These are phyloP conservation scores for Desmodus rotundus DNA, from an alignment of 2,113 vertebrate genomes.

Conservation along the genomic window DNA sequence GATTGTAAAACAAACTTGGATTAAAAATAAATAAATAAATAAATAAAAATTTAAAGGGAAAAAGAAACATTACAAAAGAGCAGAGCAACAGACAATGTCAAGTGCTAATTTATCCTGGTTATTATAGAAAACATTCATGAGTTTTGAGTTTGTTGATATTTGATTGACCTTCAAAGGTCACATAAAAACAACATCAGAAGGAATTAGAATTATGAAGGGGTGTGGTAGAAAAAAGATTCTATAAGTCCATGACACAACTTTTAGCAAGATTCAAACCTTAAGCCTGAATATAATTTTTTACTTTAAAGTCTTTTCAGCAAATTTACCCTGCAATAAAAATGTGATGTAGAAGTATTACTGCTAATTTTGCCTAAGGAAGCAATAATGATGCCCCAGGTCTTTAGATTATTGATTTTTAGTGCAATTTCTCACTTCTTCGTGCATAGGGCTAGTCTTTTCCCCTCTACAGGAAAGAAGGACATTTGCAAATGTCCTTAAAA, in stretches of 20 bases:
- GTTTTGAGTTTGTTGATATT: conserved; percentile 21
- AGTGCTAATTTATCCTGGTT: not conserved
- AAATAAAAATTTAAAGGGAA: too few relatives aligned
- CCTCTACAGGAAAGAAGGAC: not conserved
- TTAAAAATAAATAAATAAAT: too few relatives aligned
- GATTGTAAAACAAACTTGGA: too few relatives aligned
- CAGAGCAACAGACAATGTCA: not conserved
- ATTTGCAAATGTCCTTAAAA: too few relatives aligned
- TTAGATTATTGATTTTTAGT: conserved; percentile 48
- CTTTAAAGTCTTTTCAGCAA: conserved; percentile 29
- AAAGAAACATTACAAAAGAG: not conserved
- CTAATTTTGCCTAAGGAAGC: conserved; percentile 49
- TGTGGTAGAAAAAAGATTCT: not conserved
- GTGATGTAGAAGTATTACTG: not conserved
- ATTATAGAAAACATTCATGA: not conserved
- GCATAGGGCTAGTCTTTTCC: not conserved
- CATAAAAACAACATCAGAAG: conserved; percentile 2
- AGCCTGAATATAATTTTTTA: conserved; percentile 19
- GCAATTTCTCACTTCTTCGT: conserved; percentile 23
- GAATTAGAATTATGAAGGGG: not conserved
- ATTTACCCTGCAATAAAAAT: conserved; percentile 31
- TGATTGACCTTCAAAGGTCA: conserved; percentile 11
- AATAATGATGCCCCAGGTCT: not conserved
- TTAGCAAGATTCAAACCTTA: not conserved
- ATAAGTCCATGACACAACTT: not conserved